Percentiles rank a stretch among this genome's conserved stretches.
phyloP scores from a whole-genome alignment of 2,888 invertebrate genomes.

The Rhorus exstirpatorius region DNA sequence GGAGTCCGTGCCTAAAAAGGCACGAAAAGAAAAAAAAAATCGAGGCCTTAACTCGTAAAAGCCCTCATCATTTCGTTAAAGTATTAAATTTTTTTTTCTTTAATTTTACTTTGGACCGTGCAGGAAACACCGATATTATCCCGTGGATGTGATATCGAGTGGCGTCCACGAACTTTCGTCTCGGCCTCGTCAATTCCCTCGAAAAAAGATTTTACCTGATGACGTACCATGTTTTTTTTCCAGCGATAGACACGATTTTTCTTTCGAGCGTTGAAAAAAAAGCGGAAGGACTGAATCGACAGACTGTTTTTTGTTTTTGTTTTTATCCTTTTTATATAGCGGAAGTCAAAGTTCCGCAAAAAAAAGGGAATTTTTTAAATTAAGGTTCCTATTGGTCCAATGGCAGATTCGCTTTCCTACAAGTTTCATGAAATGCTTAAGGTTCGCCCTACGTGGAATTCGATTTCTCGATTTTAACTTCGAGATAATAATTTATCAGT shows the following conservation, averaged over 20 bases:
- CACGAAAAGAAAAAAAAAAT: background rate
- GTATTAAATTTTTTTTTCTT: background rate
- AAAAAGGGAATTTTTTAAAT: too few species aligned
- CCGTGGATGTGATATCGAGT: slow-evolving; percentile 44
- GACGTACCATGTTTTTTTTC: slow-evolving; percentile 50
- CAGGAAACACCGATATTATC: slow-evolving; percentile 64
- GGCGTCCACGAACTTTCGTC: slow-evolving; percentile 48
- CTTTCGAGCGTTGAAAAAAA: slow-evolving; percentile 1
- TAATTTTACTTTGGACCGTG: slow-evolving; percentile 55
- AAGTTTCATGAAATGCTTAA: too few species aligned
- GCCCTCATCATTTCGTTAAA: background rate
- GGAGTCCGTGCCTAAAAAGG: slow-evolving; percentile 9
- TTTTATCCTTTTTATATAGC: slow-evolving; percentile 93
- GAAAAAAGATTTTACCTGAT: slow-evolving; percentile 32
- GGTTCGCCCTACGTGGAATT: too few species aligned
- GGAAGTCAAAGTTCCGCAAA: slow-evolving; percentile 87
- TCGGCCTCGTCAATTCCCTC: slow-evolving; percentile 20
- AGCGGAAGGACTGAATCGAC: background rate
- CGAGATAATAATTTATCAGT: too few species aligned
- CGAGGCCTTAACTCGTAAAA: background rate
- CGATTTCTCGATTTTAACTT: too few species aligned
- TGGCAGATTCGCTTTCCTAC: too few species aligned
- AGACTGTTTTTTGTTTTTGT: slow-evolving; percentile 9
- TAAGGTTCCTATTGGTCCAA: too few species aligned
- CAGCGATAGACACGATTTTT: background rate